Percentiles rank a stretch among this genome's conserved stretches.
Evolutionary conservation across 2,113 vertebrate species (phyloP).

Genomic region (Fulmarus glacialis): DNA sequence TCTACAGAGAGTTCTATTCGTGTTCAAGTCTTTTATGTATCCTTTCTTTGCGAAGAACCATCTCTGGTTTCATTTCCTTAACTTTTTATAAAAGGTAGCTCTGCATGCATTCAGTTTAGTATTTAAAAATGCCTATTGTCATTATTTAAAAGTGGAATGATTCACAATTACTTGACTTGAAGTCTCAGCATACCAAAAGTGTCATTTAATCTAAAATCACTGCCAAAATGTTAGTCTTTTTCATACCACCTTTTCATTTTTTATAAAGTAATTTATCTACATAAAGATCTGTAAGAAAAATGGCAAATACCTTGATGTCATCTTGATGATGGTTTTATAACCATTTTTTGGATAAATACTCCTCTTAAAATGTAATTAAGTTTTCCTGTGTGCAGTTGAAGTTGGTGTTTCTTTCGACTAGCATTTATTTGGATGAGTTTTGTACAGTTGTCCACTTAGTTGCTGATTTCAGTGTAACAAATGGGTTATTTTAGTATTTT

Average conservation of each 20-base stretch:
- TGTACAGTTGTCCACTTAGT: not conserved
- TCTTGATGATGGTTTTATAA: not conserved
- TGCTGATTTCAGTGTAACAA: not conserved
- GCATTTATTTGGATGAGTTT: not conserved
- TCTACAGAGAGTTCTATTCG: not conserved
- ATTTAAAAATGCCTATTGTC: not conserved
- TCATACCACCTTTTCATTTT: not conserved
- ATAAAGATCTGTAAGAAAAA: not conserved
- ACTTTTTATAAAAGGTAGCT: not conserved
- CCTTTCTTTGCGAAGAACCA: not conserved
- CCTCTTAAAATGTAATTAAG: not conserved
- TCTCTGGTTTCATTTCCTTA: not conserved
- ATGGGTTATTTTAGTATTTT: slow-evolving; percentile 12
- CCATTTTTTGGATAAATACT: not conserved
- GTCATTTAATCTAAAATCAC: not conserved
- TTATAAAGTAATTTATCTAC: not conserved
- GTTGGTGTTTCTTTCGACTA: not conserved
- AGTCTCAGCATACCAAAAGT: not conserved
- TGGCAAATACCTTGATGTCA: not conserved
- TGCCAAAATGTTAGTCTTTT: not conserved
- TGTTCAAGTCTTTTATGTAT: not conserved
- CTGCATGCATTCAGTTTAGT: not conserved
- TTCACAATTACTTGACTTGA: not conserved
- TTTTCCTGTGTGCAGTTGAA: not conserved
- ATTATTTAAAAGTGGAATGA: not conserved